A percentile compares a stretch with the other conserved stretches of the same genome.
Evolutionary conservation across 2,113 vertebrate species (phyloP).

Genomic region (Odobenus rosmarus): DNA sequence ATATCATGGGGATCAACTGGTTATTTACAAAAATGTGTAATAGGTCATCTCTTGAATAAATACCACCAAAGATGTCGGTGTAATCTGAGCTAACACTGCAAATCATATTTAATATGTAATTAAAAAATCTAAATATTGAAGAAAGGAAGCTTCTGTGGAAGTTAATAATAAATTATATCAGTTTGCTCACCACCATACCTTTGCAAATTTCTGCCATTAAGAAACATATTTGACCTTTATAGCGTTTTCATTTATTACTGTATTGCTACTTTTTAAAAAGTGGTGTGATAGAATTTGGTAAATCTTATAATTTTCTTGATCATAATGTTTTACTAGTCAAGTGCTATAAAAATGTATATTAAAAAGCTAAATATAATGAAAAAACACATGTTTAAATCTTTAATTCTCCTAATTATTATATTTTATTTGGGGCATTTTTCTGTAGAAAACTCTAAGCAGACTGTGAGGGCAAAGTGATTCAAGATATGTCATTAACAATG

Average conservation of each 20-base stretch:
- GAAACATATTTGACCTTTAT: background rate
- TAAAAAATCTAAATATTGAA: background rate
- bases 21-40: conserved; percentile 47
- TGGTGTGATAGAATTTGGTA: background rate
- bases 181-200: background rate
- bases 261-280: background rate
- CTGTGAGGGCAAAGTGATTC: background rate
- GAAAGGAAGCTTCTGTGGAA: background rate
- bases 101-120: background rate
- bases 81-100: background rate
- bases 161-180: background rate
- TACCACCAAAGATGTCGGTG: background rate
- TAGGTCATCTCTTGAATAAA: conserved; percentile 9
- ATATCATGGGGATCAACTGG: background rate
- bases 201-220: background rate
- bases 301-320: background rate
- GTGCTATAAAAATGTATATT: background rate
- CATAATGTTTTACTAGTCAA: background rate
- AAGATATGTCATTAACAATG: background rate
- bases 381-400: background rate
- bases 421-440: background rate
- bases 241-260: background rate
- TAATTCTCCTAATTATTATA: background rate
- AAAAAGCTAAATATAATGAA: background rate
- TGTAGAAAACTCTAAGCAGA: background rate